Percentiles rank a stretch among this genome's conserved stretches.
Conservation (phyloP, 1,140 invertebrate species). For the Megalonaias nervosa region DNA sequence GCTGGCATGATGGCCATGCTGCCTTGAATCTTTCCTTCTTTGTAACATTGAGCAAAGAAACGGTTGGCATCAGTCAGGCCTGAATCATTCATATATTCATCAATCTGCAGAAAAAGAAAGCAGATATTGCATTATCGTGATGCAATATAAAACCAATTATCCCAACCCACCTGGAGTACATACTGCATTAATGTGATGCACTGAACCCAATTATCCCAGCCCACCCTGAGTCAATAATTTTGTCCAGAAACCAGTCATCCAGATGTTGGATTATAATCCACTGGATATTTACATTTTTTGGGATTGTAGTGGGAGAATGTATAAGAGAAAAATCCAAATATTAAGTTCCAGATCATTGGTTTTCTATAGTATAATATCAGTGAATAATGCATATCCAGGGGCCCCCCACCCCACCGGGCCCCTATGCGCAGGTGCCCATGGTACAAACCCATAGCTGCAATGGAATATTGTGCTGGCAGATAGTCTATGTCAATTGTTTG, state of each 20-base stretch:
- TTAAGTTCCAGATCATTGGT: no score
- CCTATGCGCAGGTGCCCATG: no score
- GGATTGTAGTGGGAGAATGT: background rate
- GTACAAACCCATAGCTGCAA: no score
- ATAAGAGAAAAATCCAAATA: no score
- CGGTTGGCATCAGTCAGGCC: slow-evolving; percentile 83
- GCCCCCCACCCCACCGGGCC: no score
- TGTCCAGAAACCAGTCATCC: background rate
- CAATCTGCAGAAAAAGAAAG: slow-evolving; percentile 72
- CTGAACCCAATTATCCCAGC: slow-evolving; percentile 71
- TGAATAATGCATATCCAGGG: no score
- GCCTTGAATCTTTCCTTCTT: slow-evolving; percentile 30
- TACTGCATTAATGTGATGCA: background rate
- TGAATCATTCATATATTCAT: slow-evolving; percentile 82
- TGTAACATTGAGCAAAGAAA: slow-evolving; percentile 65
- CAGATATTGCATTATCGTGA: background rate
- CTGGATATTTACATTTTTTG: background rate
- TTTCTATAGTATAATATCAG: no score
- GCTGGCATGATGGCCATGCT: slow-evolving; percentile 34
- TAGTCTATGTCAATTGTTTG: no score
- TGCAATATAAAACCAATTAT: no score
- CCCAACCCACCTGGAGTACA: background rate
- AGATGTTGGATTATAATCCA: background rate
- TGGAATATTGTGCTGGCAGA: no score
- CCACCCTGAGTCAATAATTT: background rate